These are phyloP conservation scores for Heliocidaris tuberculata DNA, from an alignment of 35 echinoderm and acorn worm species.

Conservation along the genomic window DNA sequence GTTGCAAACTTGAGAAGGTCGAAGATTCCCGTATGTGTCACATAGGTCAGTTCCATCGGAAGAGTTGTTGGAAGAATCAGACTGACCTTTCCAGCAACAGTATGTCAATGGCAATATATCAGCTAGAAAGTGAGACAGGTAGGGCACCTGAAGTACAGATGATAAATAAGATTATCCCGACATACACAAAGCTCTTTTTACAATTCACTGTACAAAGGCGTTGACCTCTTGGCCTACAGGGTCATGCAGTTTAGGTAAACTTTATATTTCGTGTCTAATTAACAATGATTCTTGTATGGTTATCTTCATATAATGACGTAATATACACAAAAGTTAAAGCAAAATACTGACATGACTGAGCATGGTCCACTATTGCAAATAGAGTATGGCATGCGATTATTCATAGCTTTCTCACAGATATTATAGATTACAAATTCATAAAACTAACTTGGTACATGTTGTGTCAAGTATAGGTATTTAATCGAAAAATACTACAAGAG, in stretches of 20 bases:
- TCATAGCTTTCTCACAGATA: no score
- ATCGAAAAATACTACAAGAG: no score
- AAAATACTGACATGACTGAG: no score
- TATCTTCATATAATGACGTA: not conserved
- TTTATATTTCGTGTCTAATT: no score
- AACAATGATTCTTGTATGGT: not conserved
- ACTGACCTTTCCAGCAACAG: not conserved
- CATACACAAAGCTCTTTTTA: not conserved
- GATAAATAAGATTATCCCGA: not conserved
- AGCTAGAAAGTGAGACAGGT: slow-evolving; percentile 38
- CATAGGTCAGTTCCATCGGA: not conserved
- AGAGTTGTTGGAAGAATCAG: not conserved
- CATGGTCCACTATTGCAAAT: no score
- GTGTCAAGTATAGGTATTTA: no score
- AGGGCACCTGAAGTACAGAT: not conserved
- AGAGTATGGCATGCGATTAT: no score
- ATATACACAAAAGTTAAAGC: not conserved
- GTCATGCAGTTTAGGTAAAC: not conserved
- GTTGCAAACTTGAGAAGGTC: not conserved
- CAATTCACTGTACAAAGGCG: not conserved
- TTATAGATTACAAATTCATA: no score
- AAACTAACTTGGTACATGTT: no score
- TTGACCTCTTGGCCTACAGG: not conserved
- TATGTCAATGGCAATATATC: slow-evolving; percentile 42
- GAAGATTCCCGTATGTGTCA: not conserved